Conservation (phyloP, 1,140 invertebrate species). For the Calycopis cecrops region DNA sequence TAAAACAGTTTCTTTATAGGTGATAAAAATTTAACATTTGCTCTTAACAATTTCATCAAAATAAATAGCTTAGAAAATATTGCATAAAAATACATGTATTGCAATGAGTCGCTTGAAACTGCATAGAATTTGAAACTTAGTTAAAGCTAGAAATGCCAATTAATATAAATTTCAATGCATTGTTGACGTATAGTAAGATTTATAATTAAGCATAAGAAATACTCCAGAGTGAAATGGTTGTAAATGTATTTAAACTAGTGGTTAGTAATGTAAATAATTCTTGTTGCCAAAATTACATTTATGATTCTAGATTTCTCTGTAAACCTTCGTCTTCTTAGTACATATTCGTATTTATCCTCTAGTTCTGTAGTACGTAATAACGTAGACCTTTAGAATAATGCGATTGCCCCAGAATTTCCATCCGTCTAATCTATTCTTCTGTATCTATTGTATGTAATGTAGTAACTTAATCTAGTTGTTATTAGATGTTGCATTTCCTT, state of each 20-base stretch:
- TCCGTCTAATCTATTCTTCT: constrained; percentile 72
- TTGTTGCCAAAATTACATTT: constrained; percentile 46
- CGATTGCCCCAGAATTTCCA: constrained; percentile 76
- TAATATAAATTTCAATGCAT: constrained; percentile 2
- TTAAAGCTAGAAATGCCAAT: constrained; percentile 18
- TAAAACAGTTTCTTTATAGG: not conserved
- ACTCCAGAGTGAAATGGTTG: constrained; percentile 21
- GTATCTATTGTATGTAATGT: constrained; percentile 67
- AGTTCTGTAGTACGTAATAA: constrained; percentile 28
- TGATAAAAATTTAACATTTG: not conserved
- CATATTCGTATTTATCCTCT: constrained; percentile 44
- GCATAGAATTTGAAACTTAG: constrained; percentile 17
- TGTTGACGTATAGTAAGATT: not conserved
- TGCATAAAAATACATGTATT: no score
- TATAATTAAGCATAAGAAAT: constrained; percentile 7
- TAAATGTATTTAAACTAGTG: constrained; percentile 27
- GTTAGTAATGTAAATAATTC: constrained; percentile 41
- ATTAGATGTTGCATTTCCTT: constrained; percentile 41
- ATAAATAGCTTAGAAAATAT: constrained; percentile 1
- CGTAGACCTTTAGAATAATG: constrained; percentile 58
- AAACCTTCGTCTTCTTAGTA: constrained; percentile 37
- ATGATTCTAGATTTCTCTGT: constrained; percentile 33
- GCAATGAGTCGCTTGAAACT: constrained; percentile 2
- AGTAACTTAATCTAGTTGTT: constrained; percentile 55
- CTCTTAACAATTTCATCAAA: constrained; percentile 9